Evolutionary conservation across 2,888 invertebrate species (phyloP).

Genomic region (Ormia ochracea): DNA sequence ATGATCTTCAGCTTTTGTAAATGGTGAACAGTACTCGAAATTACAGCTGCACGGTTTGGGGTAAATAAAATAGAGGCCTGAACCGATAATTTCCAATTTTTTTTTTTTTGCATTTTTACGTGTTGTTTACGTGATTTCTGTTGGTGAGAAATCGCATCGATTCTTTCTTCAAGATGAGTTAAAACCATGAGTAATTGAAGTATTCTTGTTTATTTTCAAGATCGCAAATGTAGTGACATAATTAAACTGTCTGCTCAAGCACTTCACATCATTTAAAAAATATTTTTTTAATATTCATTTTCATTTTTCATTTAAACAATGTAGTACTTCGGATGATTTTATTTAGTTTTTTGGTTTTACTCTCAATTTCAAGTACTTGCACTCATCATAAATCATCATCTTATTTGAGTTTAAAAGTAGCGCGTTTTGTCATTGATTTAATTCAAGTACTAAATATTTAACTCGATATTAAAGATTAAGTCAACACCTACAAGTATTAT

Average conservation of each 20-base stretch:
- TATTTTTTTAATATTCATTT: background rate
- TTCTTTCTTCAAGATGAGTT: background rate
- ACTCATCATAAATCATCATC: slow-evolving; percentile 56
- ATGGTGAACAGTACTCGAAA: slow-evolving; percentile 12
- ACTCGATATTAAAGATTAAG: slow-evolving; percentile 43
- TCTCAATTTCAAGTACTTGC: slow-evolving; percentile 42
- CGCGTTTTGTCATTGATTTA: slow-evolving; percentile 14
- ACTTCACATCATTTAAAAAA: background rate
- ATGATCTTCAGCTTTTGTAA: slow-evolving; percentile 14
- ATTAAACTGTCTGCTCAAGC: background rate
- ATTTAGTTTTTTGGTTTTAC: background rate
- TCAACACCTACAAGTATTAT: slow-evolving; percentile 56
- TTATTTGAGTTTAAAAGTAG: slow-evolving; percentile 34
- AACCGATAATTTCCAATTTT: background rate
- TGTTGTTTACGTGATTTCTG: slow-evolving; percentile 57
- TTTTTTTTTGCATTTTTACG: slow-evolving; percentile 37
- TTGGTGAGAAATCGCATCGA: slow-evolving; percentile 43
- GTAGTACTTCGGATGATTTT: slow-evolving; percentile 24
- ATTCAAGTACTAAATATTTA: slow-evolving; percentile 40
- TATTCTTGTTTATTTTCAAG: slow-evolving; percentile 7
- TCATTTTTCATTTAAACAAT: slow-evolving; percentile 23
- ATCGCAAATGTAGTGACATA: slow-evolving; percentile 44
- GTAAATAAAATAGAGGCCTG: background rate
- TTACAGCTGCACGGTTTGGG: slow-evolving; percentile 41
- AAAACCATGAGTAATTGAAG: slow-evolving; percentile 7